A percentile compares a stretch with the other conserved stretches of the same genome.
Evolutionary conservation across 2,113 vertebrate genomes (phyloP).

Genomic region (Epinephelus cyanopodus): DNA sequence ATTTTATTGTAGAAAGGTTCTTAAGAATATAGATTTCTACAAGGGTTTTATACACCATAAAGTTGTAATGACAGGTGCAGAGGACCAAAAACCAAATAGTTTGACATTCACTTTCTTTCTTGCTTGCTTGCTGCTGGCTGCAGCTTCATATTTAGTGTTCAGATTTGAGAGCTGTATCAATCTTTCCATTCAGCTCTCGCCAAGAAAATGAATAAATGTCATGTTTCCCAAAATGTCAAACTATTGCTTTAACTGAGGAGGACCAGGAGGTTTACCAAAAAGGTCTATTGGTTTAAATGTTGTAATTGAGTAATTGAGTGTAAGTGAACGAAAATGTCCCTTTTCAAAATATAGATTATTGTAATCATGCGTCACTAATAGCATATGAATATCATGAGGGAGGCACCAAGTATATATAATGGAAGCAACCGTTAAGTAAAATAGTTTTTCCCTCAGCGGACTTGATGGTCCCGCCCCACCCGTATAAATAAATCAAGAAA

Average conservation of each 20-base stretch:
- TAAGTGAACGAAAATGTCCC: background rate
- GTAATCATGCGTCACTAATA: background rate
- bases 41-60: background rate
- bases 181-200: background rate
- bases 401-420: background rate
- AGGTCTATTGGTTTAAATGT: background rate
- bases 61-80: background rate
- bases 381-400: background rate
- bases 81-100: background rate
- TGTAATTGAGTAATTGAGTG: background rate
- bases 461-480: background rate
- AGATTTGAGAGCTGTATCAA: background rate
- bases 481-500: constrained; percentile 18
- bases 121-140: background rate
- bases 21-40: background rate
- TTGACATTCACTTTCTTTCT: too few species aligned
- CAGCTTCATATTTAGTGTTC: background rate
- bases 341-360: background rate
- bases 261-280: background rate
- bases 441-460: background rate
- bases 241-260: background rate
- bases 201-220: background rate
- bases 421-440: background rate
- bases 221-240: background rate
- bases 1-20: background rate